Evolutionary conservation across 2,888 invertebrate species (phyloP), one percentile per base, ranked within the genome.

Genomic region (Caenorhabditis virilis): DNA sequence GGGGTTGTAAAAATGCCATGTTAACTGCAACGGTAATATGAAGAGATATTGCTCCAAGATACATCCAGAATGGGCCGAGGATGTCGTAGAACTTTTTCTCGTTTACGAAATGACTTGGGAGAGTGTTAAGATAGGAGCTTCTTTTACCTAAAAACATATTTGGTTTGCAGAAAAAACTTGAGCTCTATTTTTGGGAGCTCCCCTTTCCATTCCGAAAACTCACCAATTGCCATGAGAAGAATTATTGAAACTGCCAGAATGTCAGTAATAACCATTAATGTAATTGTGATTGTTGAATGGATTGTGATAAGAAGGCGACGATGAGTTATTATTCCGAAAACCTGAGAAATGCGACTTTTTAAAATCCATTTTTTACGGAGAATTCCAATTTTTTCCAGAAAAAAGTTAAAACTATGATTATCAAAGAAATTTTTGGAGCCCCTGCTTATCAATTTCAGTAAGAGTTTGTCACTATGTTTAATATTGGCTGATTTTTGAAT

Each of bases 51-150:
- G 81, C 81, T 23, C 75, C 69, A 7, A 81, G 64, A 59, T 81
- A 81, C 62, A 81, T 78, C 81, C 81, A 81, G 52, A 81, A 81
- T 7, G 81, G 81, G 7, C 81, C 81, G 4, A 81, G 63, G 18
- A 75, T 58, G 25, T 57, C 55, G 16, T 73, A 69, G 46, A 73
- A 73, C 43, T 65, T 69, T 16, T 69, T 55, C 16, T 64, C 75
- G 45, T 78, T 62, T n/a, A 79, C 76, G 42, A 79, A 74, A 35
- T 64, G 68, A 0, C 54, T 49, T 1, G 77, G 78, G 1, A 78
- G 33, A 15, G 56, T 47, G 30, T 67, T 59, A 13, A 70, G 55
- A 53, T 69, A 67, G 1, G 50, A 48, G 18, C 53, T 64, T 11
- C 74, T 41, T 42, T 73, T 73, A 20, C 72, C 65, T 65, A 23